Percentiles rank a stretch among this genome's conserved stretches.
phyloP scores from a whole-genome alignment of 2,888 invertebrate species.

The Xanthorhoe spadicearia region DNA sequence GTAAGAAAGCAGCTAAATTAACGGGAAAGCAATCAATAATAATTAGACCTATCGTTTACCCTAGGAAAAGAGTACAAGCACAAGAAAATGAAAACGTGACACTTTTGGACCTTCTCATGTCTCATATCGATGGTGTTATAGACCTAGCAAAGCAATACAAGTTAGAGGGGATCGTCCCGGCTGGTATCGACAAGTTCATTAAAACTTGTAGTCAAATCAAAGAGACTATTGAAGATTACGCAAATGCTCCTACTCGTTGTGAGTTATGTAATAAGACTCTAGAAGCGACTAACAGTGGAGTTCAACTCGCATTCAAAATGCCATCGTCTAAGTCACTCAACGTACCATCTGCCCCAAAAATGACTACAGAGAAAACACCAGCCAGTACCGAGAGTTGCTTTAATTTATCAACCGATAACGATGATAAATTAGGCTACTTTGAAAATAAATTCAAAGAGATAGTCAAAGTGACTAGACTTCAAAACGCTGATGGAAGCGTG shows the following conservation, averaged over 20 bases:
- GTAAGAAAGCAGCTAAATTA: conserved; percentile 18
- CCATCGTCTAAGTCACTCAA: conserved; percentile 12
- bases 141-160: conserved; percentile 41
- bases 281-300: conserved; percentile 2
- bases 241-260: conserved; percentile 37
- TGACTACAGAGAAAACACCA: conserved; percentile 4
- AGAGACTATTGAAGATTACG: conserved; percentile 41
- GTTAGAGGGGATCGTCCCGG: conserved; percentile 33
- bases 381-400: conserved; percentile 24
- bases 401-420: conserved; percentile 21
- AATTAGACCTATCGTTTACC: conserved; percentile 3
- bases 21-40: background rate
- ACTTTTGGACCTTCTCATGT: conserved; percentile 38
- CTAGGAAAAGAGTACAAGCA: conserved; percentile 9
- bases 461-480: conserved; percentile 52
- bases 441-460: conserved; percentile 57
- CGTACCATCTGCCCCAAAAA: conserved; percentile 12
- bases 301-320: conserved; percentile 10
- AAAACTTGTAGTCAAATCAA: conserved; percentile 45
- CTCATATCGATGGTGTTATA: conserved; percentile 47
- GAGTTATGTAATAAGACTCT: conserved; percentile 31
- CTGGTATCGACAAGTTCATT: conserved; percentile 45
- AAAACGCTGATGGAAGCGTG: conserved; percentile 56
- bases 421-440: conserved; percentile 44
- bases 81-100: conserved; percentile 30